Conservation (phyloP, 2,888 invertebrate genomes). For the Heteromurus nitidus region DNA sequence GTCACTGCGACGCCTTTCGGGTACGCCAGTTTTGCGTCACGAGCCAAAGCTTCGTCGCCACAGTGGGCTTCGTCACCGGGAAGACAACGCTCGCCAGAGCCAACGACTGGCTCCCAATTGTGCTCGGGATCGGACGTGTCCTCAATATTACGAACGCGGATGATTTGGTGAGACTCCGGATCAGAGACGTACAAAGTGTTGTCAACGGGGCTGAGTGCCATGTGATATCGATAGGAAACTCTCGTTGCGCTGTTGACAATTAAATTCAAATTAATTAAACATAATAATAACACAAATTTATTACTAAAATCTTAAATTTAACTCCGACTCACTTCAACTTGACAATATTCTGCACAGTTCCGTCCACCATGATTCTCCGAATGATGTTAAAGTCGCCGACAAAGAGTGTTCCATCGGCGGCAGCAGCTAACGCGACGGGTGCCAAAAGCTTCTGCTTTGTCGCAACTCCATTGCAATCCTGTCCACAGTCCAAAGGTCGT, state of each 20-base stretch:
- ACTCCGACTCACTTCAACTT: constrained; percentile 84
- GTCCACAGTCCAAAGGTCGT: constrained; percentile 87
- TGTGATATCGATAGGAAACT: constrained; percentile 96
- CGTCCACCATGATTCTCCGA: constrained; percentile 89
- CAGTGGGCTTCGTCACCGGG: constrained; percentile 96
- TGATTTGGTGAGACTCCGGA: constrained; percentile 95
- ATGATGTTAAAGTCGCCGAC: constrained; percentile 97
- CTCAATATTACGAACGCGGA: constrained; percentile 87
- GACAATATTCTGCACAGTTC: constrained; percentile 86
- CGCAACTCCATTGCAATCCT: constrained; percentile 88
- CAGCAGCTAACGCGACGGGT: constrained; percentile 93
- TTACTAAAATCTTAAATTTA: constrained; percentile 2
- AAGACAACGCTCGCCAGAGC: constrained; percentile 93
- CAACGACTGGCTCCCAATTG: constrained; percentile 96
- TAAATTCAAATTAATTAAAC: no score
- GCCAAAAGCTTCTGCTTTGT: constrained; percentile 88
- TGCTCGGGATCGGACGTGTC: constrained; percentile 90
- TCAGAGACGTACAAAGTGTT: constrained; percentile 96
- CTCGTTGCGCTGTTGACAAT: constrained; percentile 91
- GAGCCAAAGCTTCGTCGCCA: constrained; percentile 94
- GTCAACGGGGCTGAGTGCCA: constrained; percentile 95
- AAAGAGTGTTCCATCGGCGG: constrained; percentile 94
- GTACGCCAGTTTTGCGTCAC: constrained; percentile 94
- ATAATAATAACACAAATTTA: not conserved
- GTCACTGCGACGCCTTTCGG: constrained; percentile 95